Conservation (phyloP, 2,888 invertebrate species). For the Pelosia muscerda region DNA sequence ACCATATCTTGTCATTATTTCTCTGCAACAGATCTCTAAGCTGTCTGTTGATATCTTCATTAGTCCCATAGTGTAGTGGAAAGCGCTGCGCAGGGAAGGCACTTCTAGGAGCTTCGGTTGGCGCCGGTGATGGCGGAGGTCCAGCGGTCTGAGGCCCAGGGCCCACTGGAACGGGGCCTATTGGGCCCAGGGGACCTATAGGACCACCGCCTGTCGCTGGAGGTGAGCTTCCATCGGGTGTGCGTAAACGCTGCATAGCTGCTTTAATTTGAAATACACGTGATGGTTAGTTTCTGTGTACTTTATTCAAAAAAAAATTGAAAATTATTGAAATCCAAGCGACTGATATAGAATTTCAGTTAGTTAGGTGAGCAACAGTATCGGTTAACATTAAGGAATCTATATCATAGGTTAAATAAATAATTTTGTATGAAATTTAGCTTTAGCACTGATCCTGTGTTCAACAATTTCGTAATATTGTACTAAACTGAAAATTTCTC, state of each 20-base stretch:
- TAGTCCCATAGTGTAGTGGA: slow-evolving; percentile 82
- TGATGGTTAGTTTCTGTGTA: slow-evolving; percentile 31
- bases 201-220: slow-evolving; percentile 49
- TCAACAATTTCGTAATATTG: not conserved
- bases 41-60: slow-evolving; percentile 89
- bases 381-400: not conserved
- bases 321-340: not conserved
- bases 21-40: slow-evolving; percentile 93
- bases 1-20: slow-evolving; percentile 89
- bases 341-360: too few relatives aligned
- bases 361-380: too few relatives aligned
- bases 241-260: slow-evolving; percentile 82
- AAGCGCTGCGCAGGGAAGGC: slow-evolving; percentile 80
- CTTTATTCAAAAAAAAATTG: not conserved
- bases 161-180: slow-evolving; percentile 40
- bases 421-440: not conserved
- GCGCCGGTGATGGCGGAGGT: slow-evolving; percentile 56
- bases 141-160: slow-evolving; percentile 32
- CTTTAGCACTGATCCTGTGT: not conserved
- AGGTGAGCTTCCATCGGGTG: slow-evolving; percentile 67
- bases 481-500: too few relatives aligned
- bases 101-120: slow-evolving; percentile 72
- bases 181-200: slow-evolving; percentile 52
- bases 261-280: slow-evolving; percentile 60
- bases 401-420: too few relatives aligned